Conservation (phyloP, 2,113 vertebrate genomes). For the Mustelus asterias region DNA sequence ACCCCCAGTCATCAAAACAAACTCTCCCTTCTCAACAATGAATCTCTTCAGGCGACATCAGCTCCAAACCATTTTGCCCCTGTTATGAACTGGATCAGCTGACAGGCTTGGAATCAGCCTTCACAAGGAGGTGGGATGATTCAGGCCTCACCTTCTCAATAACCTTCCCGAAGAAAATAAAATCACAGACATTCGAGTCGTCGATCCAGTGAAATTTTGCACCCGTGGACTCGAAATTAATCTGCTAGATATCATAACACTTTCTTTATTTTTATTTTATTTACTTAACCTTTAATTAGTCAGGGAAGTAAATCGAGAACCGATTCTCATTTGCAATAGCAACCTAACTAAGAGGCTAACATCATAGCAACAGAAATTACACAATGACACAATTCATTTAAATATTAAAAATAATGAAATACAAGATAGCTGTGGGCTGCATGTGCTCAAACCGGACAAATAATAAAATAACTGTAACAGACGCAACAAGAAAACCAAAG, state of each 20-base stretch:
- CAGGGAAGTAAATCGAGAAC: too few species aligned
- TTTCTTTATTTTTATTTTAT: background rate
- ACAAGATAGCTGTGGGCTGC: too few species aligned
- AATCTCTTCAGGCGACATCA: background rate
- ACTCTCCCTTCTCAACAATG: background rate
- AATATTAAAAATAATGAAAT: too few species aligned
- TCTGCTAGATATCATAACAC: background rate
- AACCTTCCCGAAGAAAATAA: background rate
- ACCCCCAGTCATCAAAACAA: background rate
- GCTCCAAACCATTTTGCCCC: background rate
- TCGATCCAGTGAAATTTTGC: background rate
- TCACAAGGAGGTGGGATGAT: background rate
- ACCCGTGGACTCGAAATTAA: background rate
- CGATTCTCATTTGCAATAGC: too few species aligned
- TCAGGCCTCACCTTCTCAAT: background rate
- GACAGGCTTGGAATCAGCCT: background rate
- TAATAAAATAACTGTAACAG: too few species aligned
- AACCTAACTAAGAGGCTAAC: too few species aligned
- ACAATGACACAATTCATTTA: too few species aligned
- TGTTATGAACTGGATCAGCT: background rate
- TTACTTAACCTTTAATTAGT: too few species aligned
- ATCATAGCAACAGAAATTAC: too few species aligned
- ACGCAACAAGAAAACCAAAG: too few species aligned
- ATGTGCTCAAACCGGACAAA: too few species aligned
- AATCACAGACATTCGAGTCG: background rate